Evolutionary conservation across 2,888 invertebrate genomes (phyloP), one percentile per base, ranked within the genome.

Genomic region (Eupithecia inturbata): DNA sequence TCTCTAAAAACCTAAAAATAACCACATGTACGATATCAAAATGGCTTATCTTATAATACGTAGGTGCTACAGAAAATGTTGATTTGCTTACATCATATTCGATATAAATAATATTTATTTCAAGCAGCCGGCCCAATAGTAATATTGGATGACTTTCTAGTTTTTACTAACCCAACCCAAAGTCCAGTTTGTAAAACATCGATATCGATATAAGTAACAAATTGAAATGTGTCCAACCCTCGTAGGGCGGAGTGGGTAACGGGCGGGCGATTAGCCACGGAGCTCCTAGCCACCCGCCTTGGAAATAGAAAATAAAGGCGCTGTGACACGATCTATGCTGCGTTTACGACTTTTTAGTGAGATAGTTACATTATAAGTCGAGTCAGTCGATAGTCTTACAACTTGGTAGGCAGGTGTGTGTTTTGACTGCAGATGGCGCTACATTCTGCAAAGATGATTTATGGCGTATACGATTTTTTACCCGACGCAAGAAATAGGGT

Each of bases 301-400:
- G 89, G 90, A 92, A 92, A 93, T 92, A 92, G 93, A 93, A 93
- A 92, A 93, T 92, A 93, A 92, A 92, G 89, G 89, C 89, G 84
- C 82, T 87, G 87, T 89, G 90, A 91, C 92, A 90, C 84, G 87
- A 85, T 81, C 86, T 81, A 79, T 74, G 83, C 79, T 77, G 74
- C 81, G 82, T 87, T 86, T 76, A 64, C 64, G 28, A 36, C 64
- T 64, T 22, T 36, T 36, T 31, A 64, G 64, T 62, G 22, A 36
- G 28, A 31, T 31, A 53, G 49, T 53, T 53, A 53, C 9, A 19
- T 64, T 36, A 36, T 36, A 33, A 36, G 64, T 62, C 19, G 9
- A 31, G 9, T 12, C 62, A 31, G 31, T 28, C 16, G 16, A 28
- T 22, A 3, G 26, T 12, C 5, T 16, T 26, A 60, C 60, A 26